Percentiles rank a stretch among this genome's conserved stretches.
These are phyloP conservation scores for Cervus canadensis DNA, from an alignment of 2,113 vertebrate genomes.

Conservation along the genomic window DNA sequence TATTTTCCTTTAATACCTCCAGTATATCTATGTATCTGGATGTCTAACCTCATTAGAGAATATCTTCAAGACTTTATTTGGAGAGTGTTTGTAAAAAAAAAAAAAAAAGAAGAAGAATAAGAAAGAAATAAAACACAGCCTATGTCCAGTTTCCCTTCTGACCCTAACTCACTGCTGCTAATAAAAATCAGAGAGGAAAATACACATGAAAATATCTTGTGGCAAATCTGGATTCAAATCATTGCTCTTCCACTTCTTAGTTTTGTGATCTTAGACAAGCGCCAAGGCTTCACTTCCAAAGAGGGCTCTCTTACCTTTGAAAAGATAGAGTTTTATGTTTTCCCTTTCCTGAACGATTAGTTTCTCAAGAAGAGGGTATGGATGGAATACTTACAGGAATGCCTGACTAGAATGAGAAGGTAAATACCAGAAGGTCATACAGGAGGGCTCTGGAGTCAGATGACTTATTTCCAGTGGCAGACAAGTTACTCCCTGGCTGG, in stretches of 20 bases:
- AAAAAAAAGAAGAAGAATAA: background rate
- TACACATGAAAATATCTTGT: background rate
- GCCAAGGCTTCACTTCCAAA: background rate
- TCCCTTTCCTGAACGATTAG: background rate
- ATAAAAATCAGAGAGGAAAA: constrained; percentile 2
- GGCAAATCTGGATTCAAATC: background rate
- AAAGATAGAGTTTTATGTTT: background rate
- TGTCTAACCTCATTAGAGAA: background rate
- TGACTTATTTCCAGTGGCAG: background rate
- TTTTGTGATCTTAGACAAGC: background rate
- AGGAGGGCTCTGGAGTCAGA: background rate
- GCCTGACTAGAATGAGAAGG: background rate
- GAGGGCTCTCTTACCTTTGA: background rate
- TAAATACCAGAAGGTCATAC: background rate
- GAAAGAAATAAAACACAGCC: background rate
- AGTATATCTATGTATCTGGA: background rate
- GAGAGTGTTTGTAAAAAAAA: background rate
- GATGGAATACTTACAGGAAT: background rate
- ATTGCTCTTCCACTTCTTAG: background rate
- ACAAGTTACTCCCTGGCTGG: background rate
- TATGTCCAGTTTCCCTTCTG: background rate
- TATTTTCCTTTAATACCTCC: background rate
- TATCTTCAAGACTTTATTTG: background rate
- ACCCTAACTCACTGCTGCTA: background rate
- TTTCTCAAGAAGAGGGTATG: background rate